Percentiles rank a stretch among this genome's conserved stretches.
phyloP scores from a whole-genome alignment of 2,888 invertebrate species.

The Crossocerus cetratus region DNA sequence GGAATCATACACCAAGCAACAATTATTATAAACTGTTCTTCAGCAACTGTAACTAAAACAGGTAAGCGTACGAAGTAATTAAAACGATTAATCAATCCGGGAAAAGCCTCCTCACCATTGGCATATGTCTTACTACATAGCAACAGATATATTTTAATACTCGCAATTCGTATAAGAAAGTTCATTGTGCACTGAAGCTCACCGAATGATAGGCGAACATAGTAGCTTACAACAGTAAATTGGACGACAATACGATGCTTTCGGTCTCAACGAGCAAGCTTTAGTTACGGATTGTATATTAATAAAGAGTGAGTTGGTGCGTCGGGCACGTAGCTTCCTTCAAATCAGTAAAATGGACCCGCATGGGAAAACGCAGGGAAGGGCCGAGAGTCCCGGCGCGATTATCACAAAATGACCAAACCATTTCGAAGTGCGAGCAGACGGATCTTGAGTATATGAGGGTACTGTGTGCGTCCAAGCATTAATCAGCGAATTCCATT shows the following conservation, averaged over 20 bases:
- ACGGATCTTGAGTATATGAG: slow-evolving; percentile 36
- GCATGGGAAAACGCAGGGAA: slow-evolving; percentile 56
- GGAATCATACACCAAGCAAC: background rate
- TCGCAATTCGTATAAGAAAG: too few species aligned
- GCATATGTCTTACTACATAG: too few species aligned
- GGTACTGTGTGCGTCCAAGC: slow-evolving; percentile 48
- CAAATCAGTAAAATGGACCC: slow-evolving; percentile 56
- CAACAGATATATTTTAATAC: too few species aligned
- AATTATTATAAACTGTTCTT: background rate
- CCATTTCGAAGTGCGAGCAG: slow-evolving; percentile 31
- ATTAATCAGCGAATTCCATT: slow-evolving; percentile 57
- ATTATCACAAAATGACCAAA: slow-evolving; percentile 51
- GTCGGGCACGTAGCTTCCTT: slow-evolving; percentile 16
- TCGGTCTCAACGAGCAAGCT: slow-evolving; percentile 26
- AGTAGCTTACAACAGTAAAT: slow-evolving; percentile 11
- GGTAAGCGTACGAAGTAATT: too few species aligned
- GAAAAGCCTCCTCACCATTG: too few species aligned
- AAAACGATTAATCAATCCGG: too few species aligned
- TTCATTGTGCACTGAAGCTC: too few species aligned
- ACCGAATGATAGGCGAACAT: too few species aligned
- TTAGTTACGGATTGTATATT: slow-evolving; percentile 43
- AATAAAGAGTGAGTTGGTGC: slow-evolving; percentile 41
- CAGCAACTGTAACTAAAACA: too few species aligned
- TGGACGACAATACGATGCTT: slow-evolving; percentile 27
- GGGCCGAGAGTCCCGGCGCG: slow-evolving; percentile 16